Conservation (phyloP, 2,888 invertebrate species). For the Phyllotreta striolata region DNA sequence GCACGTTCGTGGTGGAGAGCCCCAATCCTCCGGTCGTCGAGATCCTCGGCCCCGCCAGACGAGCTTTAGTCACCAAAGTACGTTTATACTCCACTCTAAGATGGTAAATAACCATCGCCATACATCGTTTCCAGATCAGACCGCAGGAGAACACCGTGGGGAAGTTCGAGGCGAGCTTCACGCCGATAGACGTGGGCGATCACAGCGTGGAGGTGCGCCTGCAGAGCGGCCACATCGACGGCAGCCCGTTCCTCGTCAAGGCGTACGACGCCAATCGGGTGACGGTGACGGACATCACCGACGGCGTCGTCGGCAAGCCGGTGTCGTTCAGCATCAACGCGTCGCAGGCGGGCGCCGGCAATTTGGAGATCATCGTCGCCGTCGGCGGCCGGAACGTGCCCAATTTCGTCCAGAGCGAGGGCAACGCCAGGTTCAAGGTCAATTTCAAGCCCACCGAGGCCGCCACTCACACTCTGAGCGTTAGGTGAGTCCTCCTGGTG, state of each 20-base stretch:
- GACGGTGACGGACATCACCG: slow-evolving; percentile 92
- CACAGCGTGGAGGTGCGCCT: slow-evolving; percentile 84
- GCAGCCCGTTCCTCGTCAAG: slow-evolving; percentile 94
- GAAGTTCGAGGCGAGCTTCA: slow-evolving; percentile 68
- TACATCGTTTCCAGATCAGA: slow-evolving; percentile 52
- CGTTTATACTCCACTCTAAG: not conserved
- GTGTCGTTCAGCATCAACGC: slow-evolving; percentile 93
- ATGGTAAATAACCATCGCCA: too few relatives aligned
- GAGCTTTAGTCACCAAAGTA: slow-evolving; percentile 73
- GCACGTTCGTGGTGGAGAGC: slow-evolving; percentile 88
- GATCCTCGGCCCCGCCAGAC: slow-evolving; percentile 77
- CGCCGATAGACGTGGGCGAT: slow-evolving; percentile 91
- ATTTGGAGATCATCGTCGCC: slow-evolving; percentile 96
- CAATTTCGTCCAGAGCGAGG: slow-evolving; percentile 97
- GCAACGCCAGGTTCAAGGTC: slow-evolving; percentile 91
- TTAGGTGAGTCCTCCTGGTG: slow-evolving; percentile 65
- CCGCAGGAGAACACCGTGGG: slow-evolving; percentile 61
- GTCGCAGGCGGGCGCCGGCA: slow-evolving; percentile 87
- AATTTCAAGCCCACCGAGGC: slow-evolving; percentile 97
- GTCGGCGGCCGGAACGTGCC: slow-evolving; percentile 97
- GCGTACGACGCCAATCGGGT: slow-evolving; percentile 96
- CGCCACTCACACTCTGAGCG: slow-evolving; percentile 89
- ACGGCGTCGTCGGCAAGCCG: slow-evolving; percentile 89
- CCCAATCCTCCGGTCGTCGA: slow-evolving; percentile 83
- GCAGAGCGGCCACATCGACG: slow-evolving; percentile 84